phyloP scores from a whole-genome alignment of 2,113 vertebrate species.

The Eulemur macaco region DNA sequence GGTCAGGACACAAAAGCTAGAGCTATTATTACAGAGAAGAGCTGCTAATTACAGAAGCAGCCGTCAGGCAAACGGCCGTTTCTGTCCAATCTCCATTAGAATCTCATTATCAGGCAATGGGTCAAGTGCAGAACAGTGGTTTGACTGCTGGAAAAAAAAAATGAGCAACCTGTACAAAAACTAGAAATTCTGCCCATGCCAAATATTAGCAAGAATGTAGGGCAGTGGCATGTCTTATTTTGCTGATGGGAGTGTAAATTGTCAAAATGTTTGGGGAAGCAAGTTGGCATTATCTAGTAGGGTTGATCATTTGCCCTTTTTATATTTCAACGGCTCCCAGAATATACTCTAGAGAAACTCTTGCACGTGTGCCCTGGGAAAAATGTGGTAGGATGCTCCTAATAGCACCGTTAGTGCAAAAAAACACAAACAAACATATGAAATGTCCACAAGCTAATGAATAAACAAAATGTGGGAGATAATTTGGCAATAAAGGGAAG shows the following conservation, averaged over 20 bases:
- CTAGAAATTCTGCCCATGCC: not conserved
- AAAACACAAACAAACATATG: not conserved
- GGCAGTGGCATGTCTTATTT: not conserved
- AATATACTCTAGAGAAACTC: conserved; percentile 3
- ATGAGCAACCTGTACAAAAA: conserved; percentile 8
- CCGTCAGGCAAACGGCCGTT: not conserved
- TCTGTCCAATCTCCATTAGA: conserved; percentile 4
- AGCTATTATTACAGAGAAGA: not conserved
- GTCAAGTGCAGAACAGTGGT: not conserved
- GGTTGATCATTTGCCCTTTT: not conserved
- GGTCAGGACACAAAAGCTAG: conserved; percentile 40
- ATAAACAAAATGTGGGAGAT: conserved; percentile 14
- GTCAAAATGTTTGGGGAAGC: not conserved
- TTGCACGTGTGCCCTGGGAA: not conserved
- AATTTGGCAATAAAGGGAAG: not conserved
- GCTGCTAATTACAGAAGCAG: not conserved
- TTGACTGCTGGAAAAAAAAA: not conserved
- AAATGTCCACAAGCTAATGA: not conserved
- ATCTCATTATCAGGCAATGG: conserved; percentile 21
- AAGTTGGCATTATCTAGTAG: not conserved
- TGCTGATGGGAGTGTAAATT: not conserved
- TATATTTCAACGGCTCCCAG: conserved; percentile 9
- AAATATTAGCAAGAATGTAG: not conserved
- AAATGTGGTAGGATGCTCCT: not conserved
- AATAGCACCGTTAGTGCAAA: not conserved